Base-by-base conservation (phyloP, 1,140 invertebrate genomes). In the Aphelenchoides fujianensis region DNA sequence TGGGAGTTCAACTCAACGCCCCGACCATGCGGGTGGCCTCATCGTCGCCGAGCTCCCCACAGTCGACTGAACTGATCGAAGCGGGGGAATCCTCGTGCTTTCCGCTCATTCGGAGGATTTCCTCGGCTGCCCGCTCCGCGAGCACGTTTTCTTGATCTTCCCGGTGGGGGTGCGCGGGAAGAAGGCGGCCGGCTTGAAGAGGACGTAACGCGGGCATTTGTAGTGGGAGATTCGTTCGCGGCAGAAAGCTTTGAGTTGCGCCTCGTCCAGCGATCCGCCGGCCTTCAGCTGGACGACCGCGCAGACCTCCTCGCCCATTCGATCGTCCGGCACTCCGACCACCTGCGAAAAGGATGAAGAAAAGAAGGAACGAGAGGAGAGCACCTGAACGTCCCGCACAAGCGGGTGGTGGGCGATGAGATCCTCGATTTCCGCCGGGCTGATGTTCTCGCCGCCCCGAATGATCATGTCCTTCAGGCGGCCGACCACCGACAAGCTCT, bases 381-480 rank as follows among this genome's bases (percentile, higher is more conserved):
- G n/a, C n/a, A n/a, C n/a, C 16, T 66, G 31, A 35, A 37, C 31
- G 32, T 66, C 1, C n/a, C n/a, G 12, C 23, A 55, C 1, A 12
- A 55, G 1, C 32, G 63, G 63, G 53, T 66, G 32, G n/a, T 87
- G 88, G 77, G 90, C 89, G 0, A 93, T 79, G 73, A 91, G 89
- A 72, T 91, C 88, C 86, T 95, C 93, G 64, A 95, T 89, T 87
- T 95, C 92, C 35, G 88, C 89, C 0, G 93, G 92, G 74, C 86
- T 87, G 61, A 95, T 90, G 84, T 95, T 95, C 85, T 95, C 93
- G 32, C 93, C 93, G 54, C 93, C 92, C 69, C 92, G 86, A 37
- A 93, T 94, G 34, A 95, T 89, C 88, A 95, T 89, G 75, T 95
- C 93, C 83, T 94, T 94, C 2, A 90, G 84, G 66, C 93, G 87